Percentiles rank a stretch among this genome's conserved stretches.
phyloP scores from a whole-genome alignment of 2,888 invertebrate species.

The Xestia c-nigrum region DNA sequence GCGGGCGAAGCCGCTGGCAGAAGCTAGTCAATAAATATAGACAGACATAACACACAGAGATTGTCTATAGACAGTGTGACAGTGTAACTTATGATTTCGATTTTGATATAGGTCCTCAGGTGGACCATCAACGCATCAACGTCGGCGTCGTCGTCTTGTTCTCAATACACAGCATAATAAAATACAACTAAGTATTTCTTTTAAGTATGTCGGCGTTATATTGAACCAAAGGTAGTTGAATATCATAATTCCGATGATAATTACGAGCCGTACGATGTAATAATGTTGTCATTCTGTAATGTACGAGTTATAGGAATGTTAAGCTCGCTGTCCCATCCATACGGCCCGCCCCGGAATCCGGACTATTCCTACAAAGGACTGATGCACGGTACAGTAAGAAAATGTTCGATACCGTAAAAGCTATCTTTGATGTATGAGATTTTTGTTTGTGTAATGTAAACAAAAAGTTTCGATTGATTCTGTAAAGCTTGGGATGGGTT shows the following conservation, averaged over 20 bases:
- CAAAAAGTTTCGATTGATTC: slow-evolving; percentile 6
- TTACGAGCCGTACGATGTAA: slow-evolving; percentile 22
- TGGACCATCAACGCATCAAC: too few species aligned
- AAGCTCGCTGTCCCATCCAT: not conserved
- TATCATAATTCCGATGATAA: slow-evolving; percentile 27
- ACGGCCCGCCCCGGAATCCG: not conserved
- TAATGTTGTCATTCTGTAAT: slow-evolving; percentile 33
- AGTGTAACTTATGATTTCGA: too few species aligned
- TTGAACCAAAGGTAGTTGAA: not conserved
- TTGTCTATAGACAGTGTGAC: too few species aligned
- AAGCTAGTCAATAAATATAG: too few species aligned
- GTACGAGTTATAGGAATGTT: slow-evolving; percentile 41
- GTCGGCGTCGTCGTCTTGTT: not conserved
- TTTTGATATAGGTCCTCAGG: too few species aligned
- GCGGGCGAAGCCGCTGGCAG: too few species aligned
- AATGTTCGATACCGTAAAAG: slow-evolving; percentile 19
- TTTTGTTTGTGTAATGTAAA: not conserved
- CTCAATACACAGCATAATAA: not conserved
- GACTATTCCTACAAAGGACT: not conserved
- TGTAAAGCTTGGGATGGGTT: not conserved
- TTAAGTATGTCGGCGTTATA: not conserved
- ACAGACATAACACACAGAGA: too few species aligned
- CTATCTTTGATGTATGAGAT: not conserved
- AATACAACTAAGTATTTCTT: not conserved
- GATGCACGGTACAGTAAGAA: not conserved